These are phyloP conservation scores for Fregetta grallaria DNA, from an alignment of 2,113 vertebrate species.

Conservation along the genomic window DNA sequence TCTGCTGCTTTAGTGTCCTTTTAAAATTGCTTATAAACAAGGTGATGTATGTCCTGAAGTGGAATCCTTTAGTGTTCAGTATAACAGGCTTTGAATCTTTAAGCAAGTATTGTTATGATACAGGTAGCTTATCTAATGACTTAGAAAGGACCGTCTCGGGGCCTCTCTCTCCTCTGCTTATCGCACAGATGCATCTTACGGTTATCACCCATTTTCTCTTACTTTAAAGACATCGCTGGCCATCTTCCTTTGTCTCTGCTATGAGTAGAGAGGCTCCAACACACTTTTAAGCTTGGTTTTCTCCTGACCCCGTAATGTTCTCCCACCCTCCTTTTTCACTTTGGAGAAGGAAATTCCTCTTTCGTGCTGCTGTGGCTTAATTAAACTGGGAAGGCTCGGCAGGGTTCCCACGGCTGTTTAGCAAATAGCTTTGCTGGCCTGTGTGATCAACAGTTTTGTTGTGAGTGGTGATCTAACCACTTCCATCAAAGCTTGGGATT, in stretches of 20 bases:
- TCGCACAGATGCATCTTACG: too few relatives aligned
- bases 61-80: not conserved
- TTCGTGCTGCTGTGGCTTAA: not conserved
- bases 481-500: not conserved
- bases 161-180: not conserved
- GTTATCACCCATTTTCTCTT: not conserved
- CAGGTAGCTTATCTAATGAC: not conserved
- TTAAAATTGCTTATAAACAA: not conserved
- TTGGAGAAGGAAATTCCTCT: not conserved
- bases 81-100: not conserved
- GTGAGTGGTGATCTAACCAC: not conserved
- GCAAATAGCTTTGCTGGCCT: not conserved
- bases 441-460: too few relatives aligned
- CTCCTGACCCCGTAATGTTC: not conserved
- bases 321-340: not conserved
- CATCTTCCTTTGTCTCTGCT: not conserved
- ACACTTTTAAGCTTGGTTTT: not conserved
- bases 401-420: not conserved
- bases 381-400: not conserved
- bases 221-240: not conserved
- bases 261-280: not conserved
- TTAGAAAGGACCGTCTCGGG: accelerated
- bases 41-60: not conserved
- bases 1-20: not conserved
- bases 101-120: accelerated